Percentiles rank a stretch among this genome's conserved stretches.
Evolutionary conservation across 2,888 invertebrate species (phyloP).

Genomic region (Anthoptus insignis): DNA sequence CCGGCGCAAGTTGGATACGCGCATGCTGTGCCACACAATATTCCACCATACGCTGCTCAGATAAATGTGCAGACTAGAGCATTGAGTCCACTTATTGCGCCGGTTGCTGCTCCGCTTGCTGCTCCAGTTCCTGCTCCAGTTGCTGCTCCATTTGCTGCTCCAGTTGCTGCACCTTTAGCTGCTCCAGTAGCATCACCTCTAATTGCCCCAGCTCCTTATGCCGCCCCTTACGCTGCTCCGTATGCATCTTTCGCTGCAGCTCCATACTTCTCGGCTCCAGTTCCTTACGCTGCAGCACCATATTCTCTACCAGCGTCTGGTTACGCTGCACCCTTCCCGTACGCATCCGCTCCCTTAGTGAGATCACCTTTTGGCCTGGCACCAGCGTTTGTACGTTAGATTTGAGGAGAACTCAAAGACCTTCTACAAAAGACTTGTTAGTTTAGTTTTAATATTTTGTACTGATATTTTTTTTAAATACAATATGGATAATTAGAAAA

Average conservation of each 20-base stretch:
- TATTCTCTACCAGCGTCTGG: slow-evolving; percentile 53
- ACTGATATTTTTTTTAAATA: slow-evolving; percentile 24
- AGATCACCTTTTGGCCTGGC: slow-evolving; percentile 67
- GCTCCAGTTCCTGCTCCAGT: slow-evolving; percentile 60
- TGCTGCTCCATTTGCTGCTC: slow-evolving; percentile 57
- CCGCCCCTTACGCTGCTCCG: slow-evolving; percentile 45
- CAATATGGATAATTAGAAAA: slow-evolving; percentile 3
- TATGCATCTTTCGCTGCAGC: slow-evolving; percentile 49
- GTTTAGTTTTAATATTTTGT: slow-evolving; percentile 36
- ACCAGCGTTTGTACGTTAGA: slow-evolving; percentile 82
- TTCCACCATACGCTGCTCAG: slow-evolving; percentile 88
- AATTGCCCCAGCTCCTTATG: slow-evolving; percentile 49
- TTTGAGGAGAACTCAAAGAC: slow-evolving; percentile 71
- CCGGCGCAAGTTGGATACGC: slow-evolving; percentile 87
- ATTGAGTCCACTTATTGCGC: slow-evolving; percentile 72
- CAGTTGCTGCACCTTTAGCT: slow-evolving; percentile 51
- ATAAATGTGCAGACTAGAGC: slow-evolving; percentile 84
- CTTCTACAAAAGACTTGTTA: slow-evolving; percentile 66
- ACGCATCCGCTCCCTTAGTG: slow-evolving; percentile 60
- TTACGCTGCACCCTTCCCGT: slow-evolving; percentile 57
- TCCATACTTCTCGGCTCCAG: slow-evolving; percentile 46
- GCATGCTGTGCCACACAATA: slow-evolving; percentile 87
- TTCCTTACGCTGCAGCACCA: slow-evolving; percentile 55
- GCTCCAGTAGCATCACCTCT: slow-evolving; percentile 57
- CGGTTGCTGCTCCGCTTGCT: slow-evolving; percentile 51